phyloP scores from a whole-genome alignment of 2,888 invertebrate species.

The Blastobasis lacticolella region DNA sequence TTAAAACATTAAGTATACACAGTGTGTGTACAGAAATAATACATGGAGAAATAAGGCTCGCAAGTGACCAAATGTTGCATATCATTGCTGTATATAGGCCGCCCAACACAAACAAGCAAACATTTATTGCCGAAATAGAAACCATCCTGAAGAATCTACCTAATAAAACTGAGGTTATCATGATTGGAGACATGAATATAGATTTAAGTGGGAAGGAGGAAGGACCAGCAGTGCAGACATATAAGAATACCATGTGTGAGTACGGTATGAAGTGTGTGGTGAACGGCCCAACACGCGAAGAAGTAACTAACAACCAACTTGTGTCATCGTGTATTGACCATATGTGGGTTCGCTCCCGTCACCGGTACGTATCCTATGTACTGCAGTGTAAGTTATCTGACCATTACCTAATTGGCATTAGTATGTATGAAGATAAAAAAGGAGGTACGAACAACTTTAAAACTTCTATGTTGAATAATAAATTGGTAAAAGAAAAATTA shows the following conservation, averaged over 20 bases:
- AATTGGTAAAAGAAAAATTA: not conserved
- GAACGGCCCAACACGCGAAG: not conserved
- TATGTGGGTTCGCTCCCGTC: not conserved
- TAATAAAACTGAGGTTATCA: not conserved
- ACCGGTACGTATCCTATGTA: not conserved
- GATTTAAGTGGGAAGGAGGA: not conserved
- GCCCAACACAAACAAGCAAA: not conserved
- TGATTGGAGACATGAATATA: slow-evolving; percentile 1
- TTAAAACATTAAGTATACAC: too few species aligned
- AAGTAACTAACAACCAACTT: not conserved
- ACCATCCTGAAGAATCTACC: not conserved
- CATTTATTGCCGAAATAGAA: not conserved
- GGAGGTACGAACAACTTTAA: too few species aligned
- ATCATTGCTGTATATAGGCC: not conserved
- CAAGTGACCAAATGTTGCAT: not conserved
- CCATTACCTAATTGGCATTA: not conserved
- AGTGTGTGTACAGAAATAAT: not conserved
- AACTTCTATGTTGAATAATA: not conserved
- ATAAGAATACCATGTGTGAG: slow-evolving; percentile 1
- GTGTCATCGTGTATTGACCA: not conserved
- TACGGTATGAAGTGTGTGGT: not conserved
- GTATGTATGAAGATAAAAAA: too few species aligned
- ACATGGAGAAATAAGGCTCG: not conserved
- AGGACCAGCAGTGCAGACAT: not conserved
- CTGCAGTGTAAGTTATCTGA: not conserved